Evolutionary conservation across 2,888 invertebrate genomes (phyloP), one percentile per base, ranked within the genome.

Genomic region (Diplolepis rosae): DNA sequence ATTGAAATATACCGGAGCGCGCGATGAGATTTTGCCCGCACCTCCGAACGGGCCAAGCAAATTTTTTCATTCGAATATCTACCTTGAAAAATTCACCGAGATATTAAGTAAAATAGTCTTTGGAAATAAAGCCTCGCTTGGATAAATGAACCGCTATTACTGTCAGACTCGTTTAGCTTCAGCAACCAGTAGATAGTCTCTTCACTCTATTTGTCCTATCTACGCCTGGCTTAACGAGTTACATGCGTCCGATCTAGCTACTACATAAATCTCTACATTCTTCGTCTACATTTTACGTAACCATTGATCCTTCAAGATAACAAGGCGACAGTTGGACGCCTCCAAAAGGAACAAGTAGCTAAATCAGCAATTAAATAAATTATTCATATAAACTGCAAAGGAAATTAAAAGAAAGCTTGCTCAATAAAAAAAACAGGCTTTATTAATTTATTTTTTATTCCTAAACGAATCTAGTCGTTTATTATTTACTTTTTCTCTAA

Each of bases 151-250:
- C 13, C 27, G 68, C 75, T 68, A 73, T 75, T 77, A 77, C 66
- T 78, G 78, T 75, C 77, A 75, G 73, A 54, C 73, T 71, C 70
- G 74, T 73, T 76, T 72, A 74, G 70, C 65, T 69, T 74, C 73
- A 65, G 66, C 66, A 65, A 65, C 68, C 68, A 65, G 22, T 61
- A n/a, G n/a, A n/a, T n/a, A 69, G 65, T 74, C 77, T 70, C 69
- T 74, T 54, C 73, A 77, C 74, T 78, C 77, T 75, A 78, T 78
- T 78, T 75, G 78, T 78, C 78, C 72, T 70, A 69, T 65, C 68
- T 73, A 66, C 51, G 56, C 69, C 65, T 66, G 67, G 66, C 68
- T 69, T 74, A 72, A 76, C 70, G 67, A 74, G 70, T 67, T 69
- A 67, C 67, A 73, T 69, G 71, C 48, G 68, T 66, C 48, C 56